Conservation (phyloP, 2,113 vertebrate species). For the Notechis scutatus region DNA sequence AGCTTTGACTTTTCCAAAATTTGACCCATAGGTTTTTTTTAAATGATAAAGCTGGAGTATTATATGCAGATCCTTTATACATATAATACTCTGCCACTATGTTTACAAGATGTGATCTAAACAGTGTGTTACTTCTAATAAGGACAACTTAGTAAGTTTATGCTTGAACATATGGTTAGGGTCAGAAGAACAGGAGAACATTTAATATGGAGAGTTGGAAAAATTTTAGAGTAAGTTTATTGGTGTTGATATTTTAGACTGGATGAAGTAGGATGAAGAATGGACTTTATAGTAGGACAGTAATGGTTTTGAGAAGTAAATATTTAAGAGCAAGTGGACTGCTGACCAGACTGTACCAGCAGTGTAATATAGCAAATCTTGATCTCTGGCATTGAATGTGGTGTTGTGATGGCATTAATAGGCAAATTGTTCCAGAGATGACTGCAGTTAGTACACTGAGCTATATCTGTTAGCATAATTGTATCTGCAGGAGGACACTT, state of each 20-base stretch:
- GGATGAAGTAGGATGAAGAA: background rate
- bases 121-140: rapidly evolving
- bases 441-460: background rate
- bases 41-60: slow-evolving; percentile 39
- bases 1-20: slow-evolving; percentile 51
- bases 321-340: background rate
- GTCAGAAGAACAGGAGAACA: background rate
- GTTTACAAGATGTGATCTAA: background rate
- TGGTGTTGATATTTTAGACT: background rate
- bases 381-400: background rate
- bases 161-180: background rate
- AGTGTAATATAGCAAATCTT: background rate
- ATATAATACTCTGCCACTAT: slow-evolving; percentile 1
- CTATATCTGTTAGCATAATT: background rate
- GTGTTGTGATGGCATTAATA: background rate
- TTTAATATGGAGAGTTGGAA: background rate
- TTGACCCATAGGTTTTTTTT: slow-evolving; percentile 46
- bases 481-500: background rate
- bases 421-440: background rate
- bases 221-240: background rate
- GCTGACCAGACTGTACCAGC: background rate
- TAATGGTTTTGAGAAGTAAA: background rate
- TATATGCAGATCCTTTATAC: background rate
- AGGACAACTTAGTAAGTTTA: slow-evolving; percentile 32
- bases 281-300: background rate